Evolutionary conservation across 2,113 vertebrate species (phyloP).

Genomic region (Suricata suricatta): DNA sequence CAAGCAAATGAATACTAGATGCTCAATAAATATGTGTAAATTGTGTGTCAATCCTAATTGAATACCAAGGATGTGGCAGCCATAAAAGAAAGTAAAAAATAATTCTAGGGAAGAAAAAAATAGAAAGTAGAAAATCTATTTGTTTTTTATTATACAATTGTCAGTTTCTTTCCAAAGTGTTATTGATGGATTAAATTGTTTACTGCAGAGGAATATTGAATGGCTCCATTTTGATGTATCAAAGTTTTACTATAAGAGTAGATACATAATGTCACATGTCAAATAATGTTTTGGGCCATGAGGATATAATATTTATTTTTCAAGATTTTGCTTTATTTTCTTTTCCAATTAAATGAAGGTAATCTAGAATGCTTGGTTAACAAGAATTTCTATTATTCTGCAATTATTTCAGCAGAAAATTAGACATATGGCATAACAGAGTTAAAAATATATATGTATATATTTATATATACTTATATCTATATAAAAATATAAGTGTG

Average conservation of each 20-base stretch:
- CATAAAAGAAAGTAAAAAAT: background rate
- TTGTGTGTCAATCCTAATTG: background rate
- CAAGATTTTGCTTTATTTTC: conserved; percentile 39
- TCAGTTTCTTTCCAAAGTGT: background rate
- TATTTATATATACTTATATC: background rate
- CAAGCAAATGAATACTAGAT: background rate
- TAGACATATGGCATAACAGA: background rate
- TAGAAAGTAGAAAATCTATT: background rate
- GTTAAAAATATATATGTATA: background rate
- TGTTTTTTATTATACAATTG: background rate
- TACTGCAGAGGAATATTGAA: background rate
- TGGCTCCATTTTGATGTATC: background rate
- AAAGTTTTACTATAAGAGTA: background rate
- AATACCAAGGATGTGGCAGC: background rate
- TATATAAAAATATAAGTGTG: too few relatives aligned
- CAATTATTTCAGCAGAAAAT: conserved; percentile 6
- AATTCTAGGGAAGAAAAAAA: background rate
- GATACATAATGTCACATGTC: conserved; percentile 54
- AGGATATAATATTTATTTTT: conserved; percentile 40
- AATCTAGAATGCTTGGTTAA: background rate
- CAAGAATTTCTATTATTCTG: background rate
- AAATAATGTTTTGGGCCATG: background rate
- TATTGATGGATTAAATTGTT: conserved; percentile 18
- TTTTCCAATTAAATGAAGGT: conserved; percentile 55
- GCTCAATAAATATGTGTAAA: background rate